Evolutionary conservation across 2,888 invertebrate species (phyloP), one percentile per base, ranked within the genome.

Genomic region (Heliothis peltigera): DNA sequence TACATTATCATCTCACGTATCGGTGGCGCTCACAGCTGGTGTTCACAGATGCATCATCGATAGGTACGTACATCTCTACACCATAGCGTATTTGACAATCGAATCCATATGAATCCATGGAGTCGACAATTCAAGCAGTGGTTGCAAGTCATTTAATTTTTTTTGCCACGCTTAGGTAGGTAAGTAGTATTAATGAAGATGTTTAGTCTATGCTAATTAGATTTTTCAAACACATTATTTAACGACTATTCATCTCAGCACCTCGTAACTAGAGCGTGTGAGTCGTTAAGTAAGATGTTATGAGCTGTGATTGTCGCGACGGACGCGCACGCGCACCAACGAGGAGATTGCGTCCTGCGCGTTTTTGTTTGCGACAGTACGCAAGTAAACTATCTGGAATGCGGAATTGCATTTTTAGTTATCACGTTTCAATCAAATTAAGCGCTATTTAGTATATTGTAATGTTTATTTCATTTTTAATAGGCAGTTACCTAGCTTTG

Each of bases 241-340:
- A 54, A 53, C n/a, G 46, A 17, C 48, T 54, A 76, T 63, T 64
- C 39, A 63, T 63, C 56, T 53, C n/a, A 47, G 52, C 52, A 17
- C 25, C 22, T 60, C 49, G 51, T 77, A 84, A 81, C 75, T 89
- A 82, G 89, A 89, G 84, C 92, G 89, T 91, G 91, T 73, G 89
- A 91, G 75, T 75, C 67, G 78, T 91, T 88, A 87, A 81, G 87
- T 89, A 90, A 89, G 82, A 83, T 81, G 76, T 86, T 86, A 86
- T 80, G 76, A 82, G 76, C 58, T 73, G 54, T 64, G 73, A 71
- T 70, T 67, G 74, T 66, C 55, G 68, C 61, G 42, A 48, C 42
- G 69, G 69, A 51, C 32, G 39, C 49, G 63, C 65, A 77, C 70
- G 70, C 68, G 73, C 71, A 70, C 72, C 74, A 63, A 63, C 67